Percentiles rank a stretch among this genome's conserved stretches.
Evolutionary conservation across 1,140 invertebrate genomes (phyloP).

Genomic region (Pogonomyrmex barbatus): DNA sequence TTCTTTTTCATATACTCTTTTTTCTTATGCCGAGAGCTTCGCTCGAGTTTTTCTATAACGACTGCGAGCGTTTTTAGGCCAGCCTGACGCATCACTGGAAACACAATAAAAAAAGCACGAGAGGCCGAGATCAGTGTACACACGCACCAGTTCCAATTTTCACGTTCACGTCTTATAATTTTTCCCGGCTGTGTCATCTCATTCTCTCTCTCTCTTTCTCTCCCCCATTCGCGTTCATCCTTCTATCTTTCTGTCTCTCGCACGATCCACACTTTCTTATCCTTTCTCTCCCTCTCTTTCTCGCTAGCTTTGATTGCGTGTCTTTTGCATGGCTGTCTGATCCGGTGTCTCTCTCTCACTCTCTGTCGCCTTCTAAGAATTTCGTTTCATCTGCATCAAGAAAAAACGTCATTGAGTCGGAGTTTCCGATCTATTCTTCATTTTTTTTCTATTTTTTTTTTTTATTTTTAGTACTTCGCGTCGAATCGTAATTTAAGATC

Average conservation of each 20-base stretch:
- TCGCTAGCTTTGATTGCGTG: constrained; percentile 46
- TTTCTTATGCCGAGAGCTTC: constrained; percentile 40
- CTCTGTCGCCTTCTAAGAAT: constrained; percentile 76
- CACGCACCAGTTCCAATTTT: constrained; percentile 58
- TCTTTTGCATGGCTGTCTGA: constrained; percentile 67
- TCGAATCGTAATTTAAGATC: constrained; percentile 41
- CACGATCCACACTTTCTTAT: constrained; percentile 38
- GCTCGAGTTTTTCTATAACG: constrained; percentile 18
- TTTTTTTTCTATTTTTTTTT: background rate
- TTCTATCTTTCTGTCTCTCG: constrained; percentile 43
- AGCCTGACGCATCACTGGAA: constrained; percentile 82
- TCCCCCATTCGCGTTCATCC: constrained; percentile 18
- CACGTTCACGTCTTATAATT: constrained; percentile 39
- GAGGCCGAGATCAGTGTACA: constrained; percentile 80
- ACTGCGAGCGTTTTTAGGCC: constrained; percentile 65
- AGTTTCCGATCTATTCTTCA: background rate
- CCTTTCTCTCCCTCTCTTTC: constrained; percentile 37
- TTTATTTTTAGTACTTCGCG: constrained; percentile 9
- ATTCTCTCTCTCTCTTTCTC: constrained; percentile 29
- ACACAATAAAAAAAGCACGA: constrained; percentile 80
- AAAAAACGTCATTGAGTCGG: constrained; percentile 65
- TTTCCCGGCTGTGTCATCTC: constrained; percentile 55
- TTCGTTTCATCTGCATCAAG: constrained; percentile 74
- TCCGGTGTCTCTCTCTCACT: constrained; percentile 73
- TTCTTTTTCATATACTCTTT: constrained; percentile 2